Conservation (phyloP, 2,113 vertebrate species). For the Serilophus lunatus region DNA sequence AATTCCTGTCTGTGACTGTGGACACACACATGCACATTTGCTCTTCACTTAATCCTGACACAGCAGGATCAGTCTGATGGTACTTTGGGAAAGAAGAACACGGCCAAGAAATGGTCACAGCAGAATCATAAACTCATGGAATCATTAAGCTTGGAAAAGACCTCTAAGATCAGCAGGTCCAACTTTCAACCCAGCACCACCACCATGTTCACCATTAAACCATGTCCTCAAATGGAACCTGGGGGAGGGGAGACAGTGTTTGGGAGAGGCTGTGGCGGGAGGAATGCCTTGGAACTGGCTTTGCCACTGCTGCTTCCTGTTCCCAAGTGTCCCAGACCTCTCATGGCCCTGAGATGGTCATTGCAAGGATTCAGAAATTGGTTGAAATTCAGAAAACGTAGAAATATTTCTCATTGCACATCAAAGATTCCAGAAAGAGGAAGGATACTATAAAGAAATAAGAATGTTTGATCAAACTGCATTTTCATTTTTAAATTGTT, state of each 20-base stretch:
- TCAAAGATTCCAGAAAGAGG: neutral
- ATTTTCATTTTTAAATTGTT: neutral
- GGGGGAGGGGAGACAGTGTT: neutral
- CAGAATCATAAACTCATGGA: neutral
- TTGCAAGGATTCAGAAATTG: neutral
- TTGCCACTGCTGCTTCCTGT: neutral
- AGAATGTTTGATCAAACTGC: neutral
- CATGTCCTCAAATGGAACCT: accelerated
- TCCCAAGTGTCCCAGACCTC: neutral
- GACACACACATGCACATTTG: accelerated
- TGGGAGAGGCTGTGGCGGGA: too few relatives aligned
- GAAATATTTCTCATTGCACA: neutral
- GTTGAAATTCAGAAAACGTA: neutral
- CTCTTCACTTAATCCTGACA: neutral
- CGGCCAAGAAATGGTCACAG: neutral
- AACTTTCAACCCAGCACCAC: neutral
- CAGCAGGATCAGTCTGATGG: neutral
- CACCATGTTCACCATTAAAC: accelerated
- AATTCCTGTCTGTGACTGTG: neutral
- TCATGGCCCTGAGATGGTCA: neutral
- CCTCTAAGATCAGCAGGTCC: accelerated
- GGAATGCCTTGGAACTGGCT: neutral
- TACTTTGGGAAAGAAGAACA: neutral
- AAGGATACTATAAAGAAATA: neutral
- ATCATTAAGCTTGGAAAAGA: neutral